Conservation (phyloP, 2,113 vertebrate species). For the Chiloscyllium plagiosum region DNA sequence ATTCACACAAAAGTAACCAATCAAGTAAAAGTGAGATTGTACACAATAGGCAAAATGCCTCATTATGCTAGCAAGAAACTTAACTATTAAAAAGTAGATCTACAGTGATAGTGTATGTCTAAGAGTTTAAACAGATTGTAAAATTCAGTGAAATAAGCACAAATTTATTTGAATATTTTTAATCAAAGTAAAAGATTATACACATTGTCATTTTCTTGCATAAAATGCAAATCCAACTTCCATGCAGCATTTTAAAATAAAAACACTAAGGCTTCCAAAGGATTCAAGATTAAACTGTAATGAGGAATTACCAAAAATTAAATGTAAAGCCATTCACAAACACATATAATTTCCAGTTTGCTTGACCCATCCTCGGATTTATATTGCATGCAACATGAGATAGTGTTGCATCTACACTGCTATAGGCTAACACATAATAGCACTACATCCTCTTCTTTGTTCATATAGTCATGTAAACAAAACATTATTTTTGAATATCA, state of each 20-base stretch:
- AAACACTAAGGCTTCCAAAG: neutral
- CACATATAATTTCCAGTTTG: neutral
- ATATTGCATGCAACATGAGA: neutral
- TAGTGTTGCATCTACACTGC: neutral
- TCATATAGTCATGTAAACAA: conserved; percentile 8
- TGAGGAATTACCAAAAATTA: neutral
- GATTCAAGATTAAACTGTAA: neutral
- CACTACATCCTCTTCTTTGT: neutral
- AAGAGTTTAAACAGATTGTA: neutral
- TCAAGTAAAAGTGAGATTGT: neutral
- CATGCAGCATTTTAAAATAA: neutral
- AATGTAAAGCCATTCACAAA: neutral
- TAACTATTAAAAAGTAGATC: neutral
- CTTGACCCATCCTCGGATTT: neutral
- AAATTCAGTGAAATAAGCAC: neutral
- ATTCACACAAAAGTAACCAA: neutral
- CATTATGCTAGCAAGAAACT: neutral
- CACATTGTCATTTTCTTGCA: conserved; percentile 9
- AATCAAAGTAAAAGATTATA: neutral
- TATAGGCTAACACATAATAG: neutral
- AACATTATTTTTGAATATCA: neutral
- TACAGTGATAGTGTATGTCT: neutral
- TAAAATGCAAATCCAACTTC: neutral
- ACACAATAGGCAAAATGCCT: neutral
- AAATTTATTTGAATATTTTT: neutral